Conservation (phyloP, 1,140 invertebrate species). For the Trinorchestia longiramus region DNA sequence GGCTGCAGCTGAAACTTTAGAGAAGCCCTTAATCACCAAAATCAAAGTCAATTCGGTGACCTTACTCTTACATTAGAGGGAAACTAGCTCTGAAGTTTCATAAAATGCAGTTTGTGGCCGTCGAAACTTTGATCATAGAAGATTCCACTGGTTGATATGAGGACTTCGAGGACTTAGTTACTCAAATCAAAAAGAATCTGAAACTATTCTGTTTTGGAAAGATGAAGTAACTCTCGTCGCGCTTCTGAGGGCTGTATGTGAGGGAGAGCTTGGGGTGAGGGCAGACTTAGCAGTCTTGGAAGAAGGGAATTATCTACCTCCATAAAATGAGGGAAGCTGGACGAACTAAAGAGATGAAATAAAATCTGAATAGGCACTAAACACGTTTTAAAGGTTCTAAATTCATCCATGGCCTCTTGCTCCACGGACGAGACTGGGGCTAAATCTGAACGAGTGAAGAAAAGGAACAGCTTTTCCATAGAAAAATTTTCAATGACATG, state of each 20-base stretch:
- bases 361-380: not conserved
- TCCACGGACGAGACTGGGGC: not conserved
- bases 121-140: not conserved
- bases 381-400: not conserved
- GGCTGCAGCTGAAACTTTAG: no score
- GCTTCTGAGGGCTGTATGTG: no score
- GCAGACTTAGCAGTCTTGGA: not conserved
- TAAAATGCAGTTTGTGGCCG: not conserved
- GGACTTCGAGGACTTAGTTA: not conserved
- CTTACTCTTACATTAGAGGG: not conserved
- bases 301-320: not conserved
- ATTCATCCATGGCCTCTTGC: not conserved
- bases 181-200: not conserved
- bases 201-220: not conserved
- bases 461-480: not conserved
- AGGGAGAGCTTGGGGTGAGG: not conserved
- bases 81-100: not conserved
- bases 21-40: not conserved
- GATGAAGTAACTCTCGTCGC: no score
- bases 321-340: not conserved
- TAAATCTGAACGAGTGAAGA: not conserved
- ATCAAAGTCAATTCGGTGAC: not conserved
- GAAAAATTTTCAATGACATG: not conserved
- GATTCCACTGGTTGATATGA: not conserved
- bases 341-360: not conserved